Evolutionary conservation across 2,888 invertebrate genomes (phyloP), one percentile per base, ranked within the genome.

Genomic region (Cheiracanthium punctorium): DNA sequence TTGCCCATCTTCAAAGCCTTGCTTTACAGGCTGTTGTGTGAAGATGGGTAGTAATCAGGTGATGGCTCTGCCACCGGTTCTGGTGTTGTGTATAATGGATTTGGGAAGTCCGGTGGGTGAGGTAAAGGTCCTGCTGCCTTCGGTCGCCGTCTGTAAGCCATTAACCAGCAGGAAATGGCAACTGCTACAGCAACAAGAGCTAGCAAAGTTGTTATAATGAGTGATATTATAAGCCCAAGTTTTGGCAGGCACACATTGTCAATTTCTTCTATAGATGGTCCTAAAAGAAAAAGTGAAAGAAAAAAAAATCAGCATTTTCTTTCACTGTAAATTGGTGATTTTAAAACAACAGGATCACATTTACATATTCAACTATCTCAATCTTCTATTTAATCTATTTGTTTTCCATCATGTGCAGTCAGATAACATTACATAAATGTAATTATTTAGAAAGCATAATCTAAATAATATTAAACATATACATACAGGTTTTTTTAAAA

Each of bases 91-190:
- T 97, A 97, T 91, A 97, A 93, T 90, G 97, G 97, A 92, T 97
- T 97, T 86, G 97, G 97, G 93, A 97, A 97, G 93, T 97, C 97
- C 89, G 97, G 96, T 90, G 97, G 97, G 93, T 97, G 97, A 89
- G 97, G 97, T 90, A 97, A 93, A 70, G 97, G 97, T 58, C 97
- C 97, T 89, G 96, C 94, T 75, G 96, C 94, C 91, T 96, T 96
- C 76, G 97, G 96, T 91, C 96, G 94, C 90, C 97, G 94, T 89
- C 97, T 93, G 93, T 97, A 97, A 90, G 97, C 97, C 94, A 97
- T 96, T 89, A 97, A 94, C 97, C 97, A 98, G 92, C 97, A 97
- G 88, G 97, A 97, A 84, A 97, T 97, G 82, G 97, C 97, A 74
- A 97, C 96, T 33, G 97, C 97, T 82, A 98, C 97, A 82, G 97